Conservation (phyloP, 2,797 vertebrate genomes). For the Myiotriccus ornatus region DNA sequence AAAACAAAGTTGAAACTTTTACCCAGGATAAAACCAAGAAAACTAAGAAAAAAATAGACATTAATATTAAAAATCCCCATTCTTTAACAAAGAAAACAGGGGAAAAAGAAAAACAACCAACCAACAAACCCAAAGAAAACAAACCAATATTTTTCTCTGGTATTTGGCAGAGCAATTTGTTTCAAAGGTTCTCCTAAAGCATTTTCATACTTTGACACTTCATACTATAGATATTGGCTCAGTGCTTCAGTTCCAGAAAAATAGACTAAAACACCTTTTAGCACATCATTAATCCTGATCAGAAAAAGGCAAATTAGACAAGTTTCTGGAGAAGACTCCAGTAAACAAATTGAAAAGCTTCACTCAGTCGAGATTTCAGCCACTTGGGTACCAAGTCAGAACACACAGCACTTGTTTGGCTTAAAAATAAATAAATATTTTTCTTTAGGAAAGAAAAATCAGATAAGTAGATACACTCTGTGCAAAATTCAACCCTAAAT, state of each 20-base stretch:
- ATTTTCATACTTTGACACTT: conserved; percentile 1
- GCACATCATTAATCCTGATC: conserved; percentile 45
- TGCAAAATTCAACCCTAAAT: background rate
- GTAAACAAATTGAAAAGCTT: conserved; percentile 17
- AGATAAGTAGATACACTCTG: background rate
- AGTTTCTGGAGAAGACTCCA: background rate
- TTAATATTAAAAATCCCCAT: background rate
- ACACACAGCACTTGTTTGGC: background rate
- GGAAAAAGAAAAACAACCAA: fast-evolving
- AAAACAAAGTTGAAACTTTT: background rate
- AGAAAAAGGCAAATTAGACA: conserved; percentile 16
- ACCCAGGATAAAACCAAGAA: background rate
- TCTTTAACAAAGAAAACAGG: background rate
- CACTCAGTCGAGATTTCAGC: background rate
- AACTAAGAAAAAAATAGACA: background rate
- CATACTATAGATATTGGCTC: background rate
- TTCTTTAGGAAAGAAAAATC: background rate
- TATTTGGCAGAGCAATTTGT: background rate
- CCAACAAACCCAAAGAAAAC: background rate
- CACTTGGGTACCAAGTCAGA: conserved; percentile 7
- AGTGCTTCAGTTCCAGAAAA: background rate
- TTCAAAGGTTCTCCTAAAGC: background rate
- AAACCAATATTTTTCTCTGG: background rate
- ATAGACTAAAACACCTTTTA: conserved; percentile 1
- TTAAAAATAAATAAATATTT: conserved; percentile 1